Conservation (phyloP, 2,113 vertebrate genomes). For the Scopus umbretta region DNA sequence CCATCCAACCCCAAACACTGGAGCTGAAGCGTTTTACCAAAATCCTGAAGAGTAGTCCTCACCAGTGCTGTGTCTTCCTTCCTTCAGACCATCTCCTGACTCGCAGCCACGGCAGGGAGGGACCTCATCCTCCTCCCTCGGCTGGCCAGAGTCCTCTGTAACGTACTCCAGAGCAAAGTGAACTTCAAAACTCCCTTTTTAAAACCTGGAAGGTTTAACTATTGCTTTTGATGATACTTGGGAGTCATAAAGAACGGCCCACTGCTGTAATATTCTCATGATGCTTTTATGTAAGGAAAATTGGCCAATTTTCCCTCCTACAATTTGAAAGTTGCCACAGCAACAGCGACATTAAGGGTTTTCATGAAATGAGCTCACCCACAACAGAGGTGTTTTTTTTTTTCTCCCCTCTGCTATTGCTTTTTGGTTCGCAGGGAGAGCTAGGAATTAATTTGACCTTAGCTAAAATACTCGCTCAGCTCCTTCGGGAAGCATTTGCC, state of each 20-base stretch:
- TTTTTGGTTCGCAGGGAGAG: background rate
- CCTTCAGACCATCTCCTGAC: background rate
- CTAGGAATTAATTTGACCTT: background rate
- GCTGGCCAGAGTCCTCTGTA: background rate
- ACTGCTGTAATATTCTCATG: background rate
- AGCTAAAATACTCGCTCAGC: background rate
- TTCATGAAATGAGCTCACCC: slow-evolving; percentile 35
- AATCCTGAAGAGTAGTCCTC: background rate
- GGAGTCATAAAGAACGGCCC: background rate
- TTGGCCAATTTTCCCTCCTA: slow-evolving; percentile 34
- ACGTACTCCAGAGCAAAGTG: background rate
- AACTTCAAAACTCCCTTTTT: background rate
- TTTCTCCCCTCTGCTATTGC: background rate
- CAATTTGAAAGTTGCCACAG: slow-evolving; percentile 35
- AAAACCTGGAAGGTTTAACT: background rate
- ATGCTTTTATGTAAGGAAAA: slow-evolving; percentile 37
- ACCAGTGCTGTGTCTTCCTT: background rate
- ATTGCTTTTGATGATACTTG: background rate
- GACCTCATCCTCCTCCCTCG: background rate
- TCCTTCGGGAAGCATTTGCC: background rate
- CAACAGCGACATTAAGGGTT: slow-evolving; percentile 21
- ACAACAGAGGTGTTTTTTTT: background rate
- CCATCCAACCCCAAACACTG: background rate
- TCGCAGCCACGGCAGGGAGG: fast-evolving
- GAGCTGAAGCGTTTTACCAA: background rate